These are phyloP conservation scores for Chloroceryle aenea DNA, from an alignment of 2,113 vertebrate species.

Conservation along the genomic window DNA sequence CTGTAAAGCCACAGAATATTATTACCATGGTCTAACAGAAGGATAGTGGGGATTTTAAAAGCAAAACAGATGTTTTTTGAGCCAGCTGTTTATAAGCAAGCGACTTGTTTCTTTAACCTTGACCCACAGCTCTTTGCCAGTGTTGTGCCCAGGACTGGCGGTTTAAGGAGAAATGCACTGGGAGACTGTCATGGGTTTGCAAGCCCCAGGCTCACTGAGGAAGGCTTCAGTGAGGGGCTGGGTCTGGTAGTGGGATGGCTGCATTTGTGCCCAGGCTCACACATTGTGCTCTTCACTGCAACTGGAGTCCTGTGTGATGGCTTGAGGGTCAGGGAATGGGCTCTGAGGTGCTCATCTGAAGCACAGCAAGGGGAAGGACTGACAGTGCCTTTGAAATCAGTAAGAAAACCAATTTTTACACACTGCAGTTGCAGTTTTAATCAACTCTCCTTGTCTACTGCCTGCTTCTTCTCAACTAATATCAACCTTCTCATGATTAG, in stretches of 20 bases:
- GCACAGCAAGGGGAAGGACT: background rate
- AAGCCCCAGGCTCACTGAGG: background rate
- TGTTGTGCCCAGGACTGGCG: background rate
- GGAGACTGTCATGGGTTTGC: accelerated
- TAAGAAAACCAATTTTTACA: background rate
- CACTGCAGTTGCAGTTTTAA: background rate
- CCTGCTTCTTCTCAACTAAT: background rate
- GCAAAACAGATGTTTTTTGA: background rate
- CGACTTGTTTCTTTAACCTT: background rate
- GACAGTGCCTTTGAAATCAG: background rate
- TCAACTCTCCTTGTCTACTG: slow-evolving; percentile 5
- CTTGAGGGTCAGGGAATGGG: background rate
- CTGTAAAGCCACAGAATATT: background rate
- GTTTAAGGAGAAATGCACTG: background rate
- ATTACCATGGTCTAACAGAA: background rate
- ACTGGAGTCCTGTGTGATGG: background rate
- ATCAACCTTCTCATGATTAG: slow-evolving; percentile 7
- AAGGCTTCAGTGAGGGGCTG: background rate
- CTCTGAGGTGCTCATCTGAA: background rate
- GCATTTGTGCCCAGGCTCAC: background rate
- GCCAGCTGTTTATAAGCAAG: background rate
- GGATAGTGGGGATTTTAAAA: background rate
- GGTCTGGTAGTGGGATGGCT: background rate
- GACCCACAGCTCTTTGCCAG: background rate
- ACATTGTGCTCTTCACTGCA: background rate